A percentile compares a stretch with the other conserved stretches of the same genome.
Conservation (phyloP, 2,888 invertebrate species). For the Adelognathus sp. region DNA sequence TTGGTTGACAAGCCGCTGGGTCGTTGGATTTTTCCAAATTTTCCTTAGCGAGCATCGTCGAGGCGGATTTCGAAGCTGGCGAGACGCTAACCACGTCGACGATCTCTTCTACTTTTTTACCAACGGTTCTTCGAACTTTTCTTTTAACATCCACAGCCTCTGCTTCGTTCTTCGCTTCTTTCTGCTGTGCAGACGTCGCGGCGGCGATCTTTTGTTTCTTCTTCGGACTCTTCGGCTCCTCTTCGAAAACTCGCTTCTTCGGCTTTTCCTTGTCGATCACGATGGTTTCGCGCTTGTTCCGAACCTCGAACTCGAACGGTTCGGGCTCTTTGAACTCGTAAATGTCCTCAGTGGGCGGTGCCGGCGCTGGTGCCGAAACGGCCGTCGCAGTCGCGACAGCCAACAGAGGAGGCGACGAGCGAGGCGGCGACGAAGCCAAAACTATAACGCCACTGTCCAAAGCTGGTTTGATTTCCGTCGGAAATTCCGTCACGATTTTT, state of each 20-base stretch:
- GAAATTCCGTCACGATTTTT: conserved; percentile 65
- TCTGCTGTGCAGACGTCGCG: conserved; percentile 52
- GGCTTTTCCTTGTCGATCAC: conserved; percentile 76
- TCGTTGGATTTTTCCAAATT: conserved; percentile 82
- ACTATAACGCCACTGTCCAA: conserved; percentile 28
- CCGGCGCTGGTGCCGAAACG: neutral
- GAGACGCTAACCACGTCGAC: conserved; percentile 41
- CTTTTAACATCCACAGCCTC: conserved; percentile 50
- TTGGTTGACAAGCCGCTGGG: conserved; percentile 75
- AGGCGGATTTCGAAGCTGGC: conserved; percentile 57
- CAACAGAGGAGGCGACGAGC: conserved; percentile 49
- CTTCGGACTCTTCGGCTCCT: conserved; percentile 77
- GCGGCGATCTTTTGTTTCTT: conserved; percentile 78
- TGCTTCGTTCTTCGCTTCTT: conserved; percentile 56
- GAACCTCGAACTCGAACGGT: conserved; percentile 91
- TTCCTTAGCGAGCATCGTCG: conserved; percentile 76
- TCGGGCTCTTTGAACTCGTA: conserved; percentile 96
- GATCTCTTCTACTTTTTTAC: conserved; percentile 64
- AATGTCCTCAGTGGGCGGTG: conserved; percentile 83
- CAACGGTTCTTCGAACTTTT: conserved; percentile 63
- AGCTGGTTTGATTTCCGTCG: conserved; percentile 44
- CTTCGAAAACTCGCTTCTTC: conserved; percentile 77
- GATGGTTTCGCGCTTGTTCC: conserved; percentile 76
- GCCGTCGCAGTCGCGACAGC: conserved; percentile 19
- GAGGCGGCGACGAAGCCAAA: conserved; percentile 50